These are phyloP conservation scores for Andrena minutula DNA, from an alignment of 2,888 invertebrate species.

Conservation along the genomic window DNA sequence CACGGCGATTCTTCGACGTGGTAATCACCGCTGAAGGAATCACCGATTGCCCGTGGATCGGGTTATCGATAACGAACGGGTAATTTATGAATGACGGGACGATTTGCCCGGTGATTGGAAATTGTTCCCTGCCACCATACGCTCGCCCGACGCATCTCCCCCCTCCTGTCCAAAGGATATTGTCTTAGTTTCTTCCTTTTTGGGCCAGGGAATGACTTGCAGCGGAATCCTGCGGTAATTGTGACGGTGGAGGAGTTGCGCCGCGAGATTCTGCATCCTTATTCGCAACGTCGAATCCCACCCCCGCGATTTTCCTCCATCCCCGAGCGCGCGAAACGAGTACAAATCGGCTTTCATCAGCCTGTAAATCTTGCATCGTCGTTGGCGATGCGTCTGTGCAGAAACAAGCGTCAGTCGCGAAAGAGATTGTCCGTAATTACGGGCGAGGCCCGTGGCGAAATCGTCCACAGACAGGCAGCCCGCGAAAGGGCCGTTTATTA, in stretches of 20 bases:
- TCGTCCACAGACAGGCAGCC: conserved; percentile 38
- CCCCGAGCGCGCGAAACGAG: too few relatives aligned
- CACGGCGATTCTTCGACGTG: conserved; percentile 28
- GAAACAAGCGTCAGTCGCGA: conserved; percentile 25
- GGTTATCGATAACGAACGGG: conserved; percentile 56
- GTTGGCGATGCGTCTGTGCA: background rate
- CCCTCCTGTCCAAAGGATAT: background rate
- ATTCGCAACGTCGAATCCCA: too few relatives aligned
- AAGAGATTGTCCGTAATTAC: conserved; percentile 49
- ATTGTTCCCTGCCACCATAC: conserved; percentile 39
- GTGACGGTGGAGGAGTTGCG: too few relatives aligned
- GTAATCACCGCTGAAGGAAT: conserved; percentile 60
- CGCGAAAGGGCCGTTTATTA: conserved; percentile 43
- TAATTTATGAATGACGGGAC: conserved; percentile 55
- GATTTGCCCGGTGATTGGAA: conserved; percentile 53
- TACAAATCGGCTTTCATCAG: conserved; percentile 18
- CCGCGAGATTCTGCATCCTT: too few relatives aligned
- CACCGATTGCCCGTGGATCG: conserved; percentile 52
- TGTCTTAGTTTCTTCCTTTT: conserved; percentile 28
- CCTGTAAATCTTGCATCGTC: background rate
- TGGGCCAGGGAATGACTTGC: too few relatives aligned
- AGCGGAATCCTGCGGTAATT: too few relatives aligned
- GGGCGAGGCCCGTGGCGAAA: conserved; percentile 34
- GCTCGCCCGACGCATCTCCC: background rate
- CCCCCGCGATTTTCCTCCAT: too few relatives aligned